Evolutionary conservation across 2,113 vertebrate genomes (phyloP).

Genomic region (Taurulus bubalis): DNA sequence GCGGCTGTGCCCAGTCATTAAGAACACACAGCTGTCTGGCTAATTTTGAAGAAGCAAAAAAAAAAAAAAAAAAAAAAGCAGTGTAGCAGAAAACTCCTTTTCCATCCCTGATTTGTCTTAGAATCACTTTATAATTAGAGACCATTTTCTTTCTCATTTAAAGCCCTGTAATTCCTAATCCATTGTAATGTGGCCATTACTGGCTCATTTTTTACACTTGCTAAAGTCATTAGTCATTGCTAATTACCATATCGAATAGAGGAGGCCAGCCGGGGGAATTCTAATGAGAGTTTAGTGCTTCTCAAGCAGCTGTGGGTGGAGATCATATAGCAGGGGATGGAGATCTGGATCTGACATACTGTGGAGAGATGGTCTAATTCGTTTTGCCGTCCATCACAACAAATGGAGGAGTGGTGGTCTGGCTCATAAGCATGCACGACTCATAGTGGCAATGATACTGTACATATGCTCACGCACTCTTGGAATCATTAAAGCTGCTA

Average conservation of each 20-base stretch:
- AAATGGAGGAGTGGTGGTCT: neutral
- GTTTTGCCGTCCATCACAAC: constrained; percentile 15
- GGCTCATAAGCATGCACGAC: neutral
- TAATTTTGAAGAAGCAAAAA: constrained; percentile 36
- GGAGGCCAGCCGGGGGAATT: constrained; percentile 72
- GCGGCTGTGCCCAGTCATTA: constrained; percentile 25
- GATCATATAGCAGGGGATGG: constrained; percentile 46
- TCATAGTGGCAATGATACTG: neutral
- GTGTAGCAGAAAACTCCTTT: constrained; percentile 57
- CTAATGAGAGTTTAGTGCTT: constrained; percentile 73
- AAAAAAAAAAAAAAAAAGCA: constrained; percentile 10
- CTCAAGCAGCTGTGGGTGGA: constrained; percentile 55
- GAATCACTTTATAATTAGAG: constrained; percentile 75
- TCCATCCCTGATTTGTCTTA: constrained; percentile 67
- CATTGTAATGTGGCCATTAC: constrained; percentile 80
- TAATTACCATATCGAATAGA: constrained; percentile 80
- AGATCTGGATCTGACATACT: constrained; percentile 35
- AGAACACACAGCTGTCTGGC: constrained; percentile 29
- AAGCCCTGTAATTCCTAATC: constrained; percentile 78
- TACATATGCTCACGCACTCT: neutral
- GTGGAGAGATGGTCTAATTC: neutral
- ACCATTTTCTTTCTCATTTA: constrained; percentile 72
- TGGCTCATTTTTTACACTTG: constrained; percentile 78
- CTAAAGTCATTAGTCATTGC: constrained; percentile 81
- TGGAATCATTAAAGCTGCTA: neutral